A percentile compares a stretch with the other conserved stretches of the same genome.
phyloP scores from a whole-genome alignment of 1,140 invertebrate species.

The Dolichoris vasculosae region DNA sequence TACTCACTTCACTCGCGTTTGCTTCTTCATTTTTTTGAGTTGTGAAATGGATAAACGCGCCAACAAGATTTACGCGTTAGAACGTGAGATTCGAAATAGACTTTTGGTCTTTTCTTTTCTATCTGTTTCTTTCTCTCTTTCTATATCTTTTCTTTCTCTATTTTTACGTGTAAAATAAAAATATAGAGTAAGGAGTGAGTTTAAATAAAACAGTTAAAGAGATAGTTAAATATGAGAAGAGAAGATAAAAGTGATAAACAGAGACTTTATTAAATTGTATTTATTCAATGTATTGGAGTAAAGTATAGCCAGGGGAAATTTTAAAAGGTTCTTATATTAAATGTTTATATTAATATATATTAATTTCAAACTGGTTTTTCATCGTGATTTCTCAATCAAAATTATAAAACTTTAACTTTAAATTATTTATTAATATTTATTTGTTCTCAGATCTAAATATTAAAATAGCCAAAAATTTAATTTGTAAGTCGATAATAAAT shows the following conservation, averaged over 20 bases:
- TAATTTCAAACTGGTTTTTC: not conserved
- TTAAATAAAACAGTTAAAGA: constrained; percentile 14
- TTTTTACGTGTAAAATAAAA: not conserved
- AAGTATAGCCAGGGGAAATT: not conserved
- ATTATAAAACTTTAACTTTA: not conserved
- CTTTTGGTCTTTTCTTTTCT: constrained; percentile 17
- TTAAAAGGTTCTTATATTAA: not conserved
- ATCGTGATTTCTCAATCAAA: not conserved
- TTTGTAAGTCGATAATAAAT: not conserved
- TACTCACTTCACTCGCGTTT: constrained; percentile 14
- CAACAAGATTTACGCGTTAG: constrained; percentile 63
- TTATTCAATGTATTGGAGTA: not conserved
- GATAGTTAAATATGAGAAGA: not conserved
- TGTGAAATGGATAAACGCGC: constrained; percentile 39
- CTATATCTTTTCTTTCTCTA: not conserved
- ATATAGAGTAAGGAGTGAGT: not conserved
- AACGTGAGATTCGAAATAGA: constrained; percentile 43
- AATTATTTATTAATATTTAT: not conserved
- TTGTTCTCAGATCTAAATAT: not conserved
- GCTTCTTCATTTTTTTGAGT: constrained; percentile 39
- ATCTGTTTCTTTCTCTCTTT: not conserved
- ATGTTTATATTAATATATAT: too few species aligned
- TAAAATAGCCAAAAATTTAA: not conserved
- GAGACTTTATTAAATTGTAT: not conserved
- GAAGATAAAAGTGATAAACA: constrained; percentile 22